These are phyloP conservation scores for Prionailurus bengalensis DNA, from an alignment of 2,113 vertebrate species.

Conservation along the genomic window DNA sequence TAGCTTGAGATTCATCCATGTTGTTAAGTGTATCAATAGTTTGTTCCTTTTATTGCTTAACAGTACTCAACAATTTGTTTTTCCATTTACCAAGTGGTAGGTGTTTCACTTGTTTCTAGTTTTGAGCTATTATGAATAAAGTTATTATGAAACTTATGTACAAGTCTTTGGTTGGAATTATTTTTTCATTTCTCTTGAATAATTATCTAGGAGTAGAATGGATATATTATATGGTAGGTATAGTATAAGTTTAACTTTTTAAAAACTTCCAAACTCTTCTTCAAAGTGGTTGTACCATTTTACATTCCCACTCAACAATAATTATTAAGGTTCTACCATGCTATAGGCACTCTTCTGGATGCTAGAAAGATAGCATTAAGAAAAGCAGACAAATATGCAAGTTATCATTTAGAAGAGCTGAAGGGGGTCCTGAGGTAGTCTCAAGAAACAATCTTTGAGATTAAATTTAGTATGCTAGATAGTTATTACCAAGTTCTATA, in stretches of 20 bases:
- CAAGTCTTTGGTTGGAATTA: neutral
- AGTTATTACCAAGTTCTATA: neutral
- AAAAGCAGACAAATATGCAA: neutral
- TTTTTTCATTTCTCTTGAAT: neutral
- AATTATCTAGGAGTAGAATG: neutral
- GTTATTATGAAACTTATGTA: neutral
- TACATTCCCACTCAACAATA: neutral
- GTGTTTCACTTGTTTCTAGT: neutral
- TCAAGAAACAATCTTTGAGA: neutral
- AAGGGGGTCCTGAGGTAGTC: neutral
- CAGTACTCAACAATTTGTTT: neutral
- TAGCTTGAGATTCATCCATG: conserved; percentile 9
- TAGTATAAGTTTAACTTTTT: neutral
- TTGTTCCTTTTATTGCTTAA: neutral
- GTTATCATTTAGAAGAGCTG: neutral
- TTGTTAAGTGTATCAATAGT: neutral
- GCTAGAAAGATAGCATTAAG: neutral
- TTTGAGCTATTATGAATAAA: neutral
- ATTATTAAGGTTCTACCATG: neutral
- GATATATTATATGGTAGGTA: neutral
- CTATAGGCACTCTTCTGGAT: neutral
- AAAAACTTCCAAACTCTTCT: neutral
- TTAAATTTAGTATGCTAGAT: neutral
- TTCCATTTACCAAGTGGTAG: neutral
- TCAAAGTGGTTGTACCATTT: neutral